Conservation (phyloP, 2,888 invertebrate genomes). For the Encarsia formosa region DNA sequence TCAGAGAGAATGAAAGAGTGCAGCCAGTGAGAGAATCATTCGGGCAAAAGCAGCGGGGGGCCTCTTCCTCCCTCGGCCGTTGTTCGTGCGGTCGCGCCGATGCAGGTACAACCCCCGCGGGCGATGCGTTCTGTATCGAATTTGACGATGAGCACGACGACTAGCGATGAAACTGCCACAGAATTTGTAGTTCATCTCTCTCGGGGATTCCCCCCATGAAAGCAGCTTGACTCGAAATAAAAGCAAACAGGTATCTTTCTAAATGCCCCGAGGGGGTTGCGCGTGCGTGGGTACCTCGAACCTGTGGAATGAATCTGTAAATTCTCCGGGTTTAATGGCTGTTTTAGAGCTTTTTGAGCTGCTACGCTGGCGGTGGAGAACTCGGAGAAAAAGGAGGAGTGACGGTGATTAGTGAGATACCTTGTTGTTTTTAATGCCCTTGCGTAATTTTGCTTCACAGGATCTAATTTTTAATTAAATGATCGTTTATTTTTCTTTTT, state of each 20-base stretch:
- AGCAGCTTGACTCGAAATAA: constrained; percentile 8
- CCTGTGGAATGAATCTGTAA: neutral
- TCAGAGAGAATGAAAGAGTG: constrained; percentile 8
- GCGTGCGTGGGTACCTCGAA: neutral
- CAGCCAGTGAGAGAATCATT: constrained; percentile 32
- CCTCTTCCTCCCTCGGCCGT: no score
- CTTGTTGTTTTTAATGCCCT: no score
- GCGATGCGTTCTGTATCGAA: constrained; percentile 32
- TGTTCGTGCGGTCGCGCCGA: no score
- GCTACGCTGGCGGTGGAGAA: no score
- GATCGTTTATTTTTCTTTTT: no score
- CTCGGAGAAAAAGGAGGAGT: no score
- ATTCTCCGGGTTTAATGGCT: neutral
- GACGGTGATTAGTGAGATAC: no score
- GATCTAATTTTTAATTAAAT: no score
- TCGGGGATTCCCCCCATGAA: no score
- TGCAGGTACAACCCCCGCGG: constrained; percentile 27
- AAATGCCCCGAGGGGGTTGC: neutral
- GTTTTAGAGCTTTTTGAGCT: neutral
- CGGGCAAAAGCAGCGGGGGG: constrained; percentile 34
- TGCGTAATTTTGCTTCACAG: no score
- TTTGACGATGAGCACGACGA: constrained; percentile 32
- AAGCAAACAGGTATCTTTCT: constrained; percentile 1
- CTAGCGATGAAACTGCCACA: neutral
- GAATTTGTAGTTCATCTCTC: no score